Evolutionary conservation across 1,140 invertebrate genomes (phyloP).

Genomic region (Zaprionus inermis): DNA sequence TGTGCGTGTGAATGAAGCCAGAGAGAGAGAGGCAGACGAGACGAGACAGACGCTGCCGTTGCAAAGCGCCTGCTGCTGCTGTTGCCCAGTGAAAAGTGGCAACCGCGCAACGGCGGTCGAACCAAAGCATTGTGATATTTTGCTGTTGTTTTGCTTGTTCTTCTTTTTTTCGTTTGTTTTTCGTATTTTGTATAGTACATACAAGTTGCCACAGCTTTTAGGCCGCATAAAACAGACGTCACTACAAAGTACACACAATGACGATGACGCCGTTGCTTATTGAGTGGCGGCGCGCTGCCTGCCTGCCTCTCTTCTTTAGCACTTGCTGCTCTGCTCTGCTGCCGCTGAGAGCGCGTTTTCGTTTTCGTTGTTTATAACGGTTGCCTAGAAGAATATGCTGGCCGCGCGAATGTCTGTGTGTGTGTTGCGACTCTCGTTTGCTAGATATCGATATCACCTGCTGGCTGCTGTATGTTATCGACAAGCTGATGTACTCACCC

Average conservation of each 20-base stretch:
- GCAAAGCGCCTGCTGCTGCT: constrained; percentile 35
- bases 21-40: constrained; percentile 19
- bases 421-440: background rate
- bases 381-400: constrained; percentile 2
- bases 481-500: background rate
- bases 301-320: constrained; percentile 12
- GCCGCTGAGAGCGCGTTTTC: constrained; percentile 10
- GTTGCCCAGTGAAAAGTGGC: constrained; percentile 61
- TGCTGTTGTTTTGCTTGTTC: constrained; percentile 17
- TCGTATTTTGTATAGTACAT: constrained; percentile 2
- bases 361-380: constrained; percentile 24
- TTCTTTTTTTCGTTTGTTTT: background rate
- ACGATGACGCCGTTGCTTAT: background rate
- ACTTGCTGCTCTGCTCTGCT: background rate
- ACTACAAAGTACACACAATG: constrained; percentile 15
- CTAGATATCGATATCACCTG: constrained; percentile 18
- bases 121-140: background rate
- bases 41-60: constrained; percentile 23
- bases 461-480: constrained; percentile 11
- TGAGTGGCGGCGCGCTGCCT: background rate
- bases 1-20: constrained; percentile 70
- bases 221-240: constrained; percentile 37
- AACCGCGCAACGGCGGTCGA: constrained; percentile 51
- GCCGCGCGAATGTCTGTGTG: background rate
- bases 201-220: constrained; percentile 31